Percentiles rank a stretch among this genome's conserved stretches.
Evolutionary conservation across 35 echinoderm and acorn worm genomes (phyloP).

Genomic region (Anneissia japonica): DNA sequence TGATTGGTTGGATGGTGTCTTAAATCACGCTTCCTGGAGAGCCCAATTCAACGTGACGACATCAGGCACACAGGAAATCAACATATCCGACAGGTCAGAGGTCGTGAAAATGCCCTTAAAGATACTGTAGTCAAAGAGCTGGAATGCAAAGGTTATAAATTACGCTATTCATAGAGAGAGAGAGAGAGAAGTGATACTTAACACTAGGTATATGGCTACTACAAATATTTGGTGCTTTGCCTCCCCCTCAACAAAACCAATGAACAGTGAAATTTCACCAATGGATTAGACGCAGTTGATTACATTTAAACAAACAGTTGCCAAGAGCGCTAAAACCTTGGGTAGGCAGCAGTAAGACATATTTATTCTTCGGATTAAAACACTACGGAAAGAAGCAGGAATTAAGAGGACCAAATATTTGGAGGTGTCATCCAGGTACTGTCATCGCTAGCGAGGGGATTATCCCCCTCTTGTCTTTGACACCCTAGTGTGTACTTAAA

Average conservation of each 20-base stretch:
- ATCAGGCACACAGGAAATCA: neutral
- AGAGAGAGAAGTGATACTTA: too few species aligned
- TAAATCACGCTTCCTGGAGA: neutral
- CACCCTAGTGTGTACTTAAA: neutral
- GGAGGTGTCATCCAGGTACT: neutral
- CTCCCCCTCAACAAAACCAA: too few species aligned
- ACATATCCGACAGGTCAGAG: neutral
- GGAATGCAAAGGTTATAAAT: neutral
- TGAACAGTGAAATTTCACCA: too few species aligned
- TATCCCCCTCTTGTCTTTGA: neutral
- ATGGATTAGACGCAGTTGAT: neutral
- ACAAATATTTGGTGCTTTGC: too few species aligned
- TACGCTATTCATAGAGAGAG: neutral
- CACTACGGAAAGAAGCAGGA: neutral
- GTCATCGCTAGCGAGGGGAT: neutral
- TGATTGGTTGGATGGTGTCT: neutral
- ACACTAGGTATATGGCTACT: too few species aligned
- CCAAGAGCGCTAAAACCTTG: neutral
- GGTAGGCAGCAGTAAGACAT: neutral
- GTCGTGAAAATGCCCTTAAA: neutral
- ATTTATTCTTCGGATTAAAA: neutral
- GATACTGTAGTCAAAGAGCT: neutral
- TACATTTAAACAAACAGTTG: neutral
- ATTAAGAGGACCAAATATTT: neutral
- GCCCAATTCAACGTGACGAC: neutral